phyloP scores from a whole-genome alignment of 2,797 vertebrate genomes.

The Pangasius djambal region DNA sequence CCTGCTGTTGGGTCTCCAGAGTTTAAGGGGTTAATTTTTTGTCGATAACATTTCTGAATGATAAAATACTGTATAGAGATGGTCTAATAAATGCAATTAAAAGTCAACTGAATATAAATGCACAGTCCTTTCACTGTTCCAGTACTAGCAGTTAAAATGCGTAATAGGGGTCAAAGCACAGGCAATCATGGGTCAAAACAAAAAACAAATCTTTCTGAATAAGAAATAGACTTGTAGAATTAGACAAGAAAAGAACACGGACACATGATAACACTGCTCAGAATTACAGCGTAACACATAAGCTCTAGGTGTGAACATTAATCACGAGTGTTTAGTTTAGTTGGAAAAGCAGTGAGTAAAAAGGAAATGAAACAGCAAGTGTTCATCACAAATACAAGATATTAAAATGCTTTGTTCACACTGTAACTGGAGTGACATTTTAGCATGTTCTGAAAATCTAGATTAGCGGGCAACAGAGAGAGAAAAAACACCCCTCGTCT shows the following conservation, averaged over 20 bases:
- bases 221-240: not conserved
- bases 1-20: not conserved
- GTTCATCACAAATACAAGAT: not conserved
- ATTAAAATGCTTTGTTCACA: not conserved
- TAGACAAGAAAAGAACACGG: not conserved
- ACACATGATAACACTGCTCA: not conserved
- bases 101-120: not conserved
- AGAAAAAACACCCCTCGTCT: not conserved
- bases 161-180: too few species aligned
- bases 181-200: not conserved
- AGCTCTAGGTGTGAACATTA: not conserved
- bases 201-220: not conserved
- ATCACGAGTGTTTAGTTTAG: not conserved
- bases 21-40: not conserved
- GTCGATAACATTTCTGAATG: not conserved
- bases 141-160: not conserved
- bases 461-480: not conserved
- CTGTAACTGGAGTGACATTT: not conserved
- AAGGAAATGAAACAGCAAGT: not conserved
- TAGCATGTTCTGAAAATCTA: constrained; percentile 9
- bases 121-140: too few species aligned
- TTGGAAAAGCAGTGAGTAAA: not conserved
- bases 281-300: not conserved
- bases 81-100: not conserved
- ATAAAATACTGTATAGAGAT: not conserved